phyloP scores from a whole-genome alignment of 2,888 invertebrate species.

The Adela reaumurella region DNA sequence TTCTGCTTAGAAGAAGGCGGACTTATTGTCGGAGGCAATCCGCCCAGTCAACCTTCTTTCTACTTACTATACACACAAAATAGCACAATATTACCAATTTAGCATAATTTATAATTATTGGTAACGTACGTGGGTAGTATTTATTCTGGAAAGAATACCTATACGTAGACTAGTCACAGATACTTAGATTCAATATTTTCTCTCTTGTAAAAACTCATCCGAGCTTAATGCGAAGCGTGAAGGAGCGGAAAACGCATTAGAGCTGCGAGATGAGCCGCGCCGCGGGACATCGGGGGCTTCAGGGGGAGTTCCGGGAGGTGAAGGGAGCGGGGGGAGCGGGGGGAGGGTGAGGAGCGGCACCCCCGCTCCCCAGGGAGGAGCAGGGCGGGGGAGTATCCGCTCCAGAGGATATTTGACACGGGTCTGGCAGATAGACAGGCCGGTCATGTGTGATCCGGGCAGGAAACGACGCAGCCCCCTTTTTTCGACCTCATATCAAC shows the following conservation, averaged over 20 bases:
- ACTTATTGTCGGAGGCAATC: too few relatives aligned
- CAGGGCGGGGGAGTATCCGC: conserved; percentile 41
- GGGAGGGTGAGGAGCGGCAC: not conserved
- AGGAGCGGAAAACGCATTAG: conserved; percentile 48
- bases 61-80: too few relatives aligned
- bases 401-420: conserved; percentile 58
- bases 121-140: too few relatives aligned
- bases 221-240: conserved; percentile 37
- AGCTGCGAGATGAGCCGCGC: conserved; percentile 54
- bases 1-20: too few relatives aligned
- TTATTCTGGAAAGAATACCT: too few relatives aligned
- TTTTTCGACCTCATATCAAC: conserved; percentile 48
- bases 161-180: too few relatives aligned
- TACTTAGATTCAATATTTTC: not conserved
- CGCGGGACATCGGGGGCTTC: conserved; percentile 41
- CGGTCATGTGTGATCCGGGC: conserved; percentile 56
- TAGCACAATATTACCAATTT: too few relatives aligned
- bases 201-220: conserved; percentile 38
- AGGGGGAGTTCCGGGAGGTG: not conserved
- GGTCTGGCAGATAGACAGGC: conserved; percentile 58
- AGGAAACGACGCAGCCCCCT: conserved; percentile 37
- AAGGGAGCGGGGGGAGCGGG: not conserved
- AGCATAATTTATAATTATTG: too few relatives aligned
- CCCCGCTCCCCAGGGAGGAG: conserved; percentile 47
- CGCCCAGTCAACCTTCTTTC: too few relatives aligned